Evolutionary conservation across 1,140 invertebrate genomes (phyloP).

Genomic region (Trichogramma pretiosum): DNA sequence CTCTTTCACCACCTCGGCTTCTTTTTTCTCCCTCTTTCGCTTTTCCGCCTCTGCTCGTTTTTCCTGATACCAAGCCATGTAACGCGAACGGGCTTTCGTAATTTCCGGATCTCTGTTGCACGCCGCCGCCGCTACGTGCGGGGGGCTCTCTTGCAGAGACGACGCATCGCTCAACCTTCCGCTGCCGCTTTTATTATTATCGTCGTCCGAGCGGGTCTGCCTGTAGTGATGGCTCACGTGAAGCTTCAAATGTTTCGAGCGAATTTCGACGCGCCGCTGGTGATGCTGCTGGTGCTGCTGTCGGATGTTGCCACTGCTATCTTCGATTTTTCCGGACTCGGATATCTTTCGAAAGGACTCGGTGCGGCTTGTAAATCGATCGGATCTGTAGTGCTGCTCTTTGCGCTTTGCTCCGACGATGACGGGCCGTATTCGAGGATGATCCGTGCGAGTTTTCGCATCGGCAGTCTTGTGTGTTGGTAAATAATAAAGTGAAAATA

Average conservation of each 20-base stretch:
- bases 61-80: slow-evolving; percentile 50
- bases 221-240: slow-evolving; percentile 3
- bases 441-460: no score
- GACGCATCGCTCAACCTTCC: no score
- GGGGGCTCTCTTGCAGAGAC: no score
- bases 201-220: neutral
- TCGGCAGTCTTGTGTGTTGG: no score
- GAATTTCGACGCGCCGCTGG: slow-evolving; percentile 1
- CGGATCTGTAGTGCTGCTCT: neutral
- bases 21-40: slow-evolving; percentile 27
- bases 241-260: slow-evolving; percentile 9
- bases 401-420: slow-evolving; percentile 2
- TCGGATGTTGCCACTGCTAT: neutral
- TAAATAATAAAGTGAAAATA: no score
- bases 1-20: slow-evolving; percentile 29
- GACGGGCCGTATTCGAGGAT: no score
- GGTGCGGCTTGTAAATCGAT: neutral
- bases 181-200: neutral
- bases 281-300: neutral
- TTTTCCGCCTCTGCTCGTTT: slow-evolving; percentile 35
- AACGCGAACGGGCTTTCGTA: slow-evolving; percentile 38
- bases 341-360: neutral
- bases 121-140: slow-evolving; percentile 10
- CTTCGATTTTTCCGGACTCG: neutral
- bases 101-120: slow-evolving; percentile 17